phyloP scores from a whole-genome alignment of 2,888 invertebrate species.

The Lepidonotus clava region DNA sequence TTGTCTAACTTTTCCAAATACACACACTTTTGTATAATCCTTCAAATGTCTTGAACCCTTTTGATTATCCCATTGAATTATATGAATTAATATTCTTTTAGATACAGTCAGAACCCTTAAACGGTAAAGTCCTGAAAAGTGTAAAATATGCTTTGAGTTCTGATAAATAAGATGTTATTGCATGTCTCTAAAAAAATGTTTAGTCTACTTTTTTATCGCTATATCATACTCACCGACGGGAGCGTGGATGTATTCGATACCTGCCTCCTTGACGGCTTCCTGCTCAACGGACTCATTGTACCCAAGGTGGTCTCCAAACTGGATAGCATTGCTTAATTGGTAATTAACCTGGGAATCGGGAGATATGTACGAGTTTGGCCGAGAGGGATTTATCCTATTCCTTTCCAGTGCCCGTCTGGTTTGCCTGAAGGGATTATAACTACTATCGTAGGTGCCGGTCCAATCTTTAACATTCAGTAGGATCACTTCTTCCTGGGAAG shows the following conservation, averaged over 20 bases:
- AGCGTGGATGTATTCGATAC: background rate
- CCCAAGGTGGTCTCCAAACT: background rate
- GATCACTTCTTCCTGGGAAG: no score
- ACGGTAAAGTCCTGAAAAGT: no score
- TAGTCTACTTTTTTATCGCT: no score
- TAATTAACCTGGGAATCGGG: background rate
- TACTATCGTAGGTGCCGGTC: background rate
- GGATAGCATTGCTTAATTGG: background rate
- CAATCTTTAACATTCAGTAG: background rate
- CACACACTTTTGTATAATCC: no score
- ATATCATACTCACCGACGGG: background rate
- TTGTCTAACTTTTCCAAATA: no score
- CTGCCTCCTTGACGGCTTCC: background rate
- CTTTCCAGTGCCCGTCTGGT: background rate
- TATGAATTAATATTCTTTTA: no score
- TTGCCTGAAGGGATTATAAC: background rate
- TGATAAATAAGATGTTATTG: no score
- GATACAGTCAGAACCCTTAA: no score
- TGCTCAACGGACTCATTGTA: background rate
- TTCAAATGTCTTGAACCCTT: no score
- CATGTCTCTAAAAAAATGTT: no score
- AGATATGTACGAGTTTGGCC: background rate
- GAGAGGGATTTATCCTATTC: background rate
- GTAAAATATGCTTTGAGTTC: no score
- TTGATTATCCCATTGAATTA: no score